Conservation (phyloP, 2,113 vertebrate genomes). For the Bettongia penicillata region DNA sequence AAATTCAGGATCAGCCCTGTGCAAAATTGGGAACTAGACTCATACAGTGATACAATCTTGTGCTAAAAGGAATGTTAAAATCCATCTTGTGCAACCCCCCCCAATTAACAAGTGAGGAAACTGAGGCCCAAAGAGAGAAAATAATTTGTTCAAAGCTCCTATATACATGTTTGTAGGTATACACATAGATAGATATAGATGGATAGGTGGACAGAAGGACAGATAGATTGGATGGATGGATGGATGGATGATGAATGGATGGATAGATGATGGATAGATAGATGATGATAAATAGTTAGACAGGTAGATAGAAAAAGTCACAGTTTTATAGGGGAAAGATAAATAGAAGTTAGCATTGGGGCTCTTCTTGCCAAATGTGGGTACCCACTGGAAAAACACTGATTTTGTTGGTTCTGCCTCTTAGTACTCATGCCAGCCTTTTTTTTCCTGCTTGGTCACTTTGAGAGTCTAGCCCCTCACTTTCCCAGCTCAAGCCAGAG, state of each 20-base stretch:
- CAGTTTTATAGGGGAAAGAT: not conserved
- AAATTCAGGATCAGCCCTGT: not conserved
- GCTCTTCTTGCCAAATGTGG: not conserved
- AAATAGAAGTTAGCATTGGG: not conserved
- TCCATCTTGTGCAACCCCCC: not conserved
- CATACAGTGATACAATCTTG: too few relatives aligned
- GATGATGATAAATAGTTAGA: not conserved
- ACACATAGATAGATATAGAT: too few relatives aligned
- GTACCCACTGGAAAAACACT: not conserved
- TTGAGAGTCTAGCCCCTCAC: not conserved
- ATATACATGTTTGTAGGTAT: not conserved
- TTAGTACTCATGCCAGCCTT: not conserved
- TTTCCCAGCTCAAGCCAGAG: not conserved
- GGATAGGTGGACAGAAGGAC: too few relatives aligned
- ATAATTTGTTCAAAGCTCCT: not conserved
- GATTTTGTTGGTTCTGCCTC: not conserved
- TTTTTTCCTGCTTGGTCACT: not conserved
- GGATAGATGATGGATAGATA: too few relatives aligned
- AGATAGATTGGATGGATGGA: not conserved
- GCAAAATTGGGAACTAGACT: not conserved
- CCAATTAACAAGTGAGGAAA: not conserved
- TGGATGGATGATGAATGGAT: not conserved
- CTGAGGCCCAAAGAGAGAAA: not conserved
- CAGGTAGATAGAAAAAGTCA: not conserved
- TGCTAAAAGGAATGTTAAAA: not conserved